These are phyloP conservation scores for Protosalanx chinensis DNA, from an alignment of 2,797 vertebrate genomes.

Conservation along the genomic window DNA sequence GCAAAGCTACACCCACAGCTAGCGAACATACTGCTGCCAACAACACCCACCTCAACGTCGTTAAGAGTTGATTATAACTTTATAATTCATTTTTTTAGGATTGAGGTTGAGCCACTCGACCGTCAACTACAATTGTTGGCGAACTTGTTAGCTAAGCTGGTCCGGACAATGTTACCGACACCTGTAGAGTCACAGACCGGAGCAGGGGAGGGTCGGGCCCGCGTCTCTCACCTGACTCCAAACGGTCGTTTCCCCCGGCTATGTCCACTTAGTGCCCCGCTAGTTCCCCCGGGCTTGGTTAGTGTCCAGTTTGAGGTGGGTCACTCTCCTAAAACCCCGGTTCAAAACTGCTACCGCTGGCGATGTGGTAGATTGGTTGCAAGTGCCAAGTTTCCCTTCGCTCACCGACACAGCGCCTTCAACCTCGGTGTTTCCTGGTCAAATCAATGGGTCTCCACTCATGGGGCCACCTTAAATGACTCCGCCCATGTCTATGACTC, in stretches of 20 bases:
- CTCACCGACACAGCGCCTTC: slow-evolving; percentile 27
- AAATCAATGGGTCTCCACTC: slow-evolving; percentile 20
- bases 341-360: background rate
- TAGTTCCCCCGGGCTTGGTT: slow-evolving; percentile 24
- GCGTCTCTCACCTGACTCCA: slow-evolving; percentile 69
- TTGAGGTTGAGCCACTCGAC: no score
- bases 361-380: slow-evolving; percentile 1
- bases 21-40: background rate
- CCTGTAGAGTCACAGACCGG: slow-evolving; percentile 39
- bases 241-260: slow-evolving; percentile 53
- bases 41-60: no score
- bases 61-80: background rate
- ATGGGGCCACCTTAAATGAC: background rate
- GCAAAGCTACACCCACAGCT: background rate
- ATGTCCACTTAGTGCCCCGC: slow-evolving; percentile 47
- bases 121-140: background rate
- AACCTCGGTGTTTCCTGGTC: slow-evolving; percentile 63
- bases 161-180: slow-evolving; percentile 29
- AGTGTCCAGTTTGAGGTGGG: background rate
- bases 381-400: slow-evolving; percentile 20
- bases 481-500: no score
- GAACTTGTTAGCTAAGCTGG: background rate
- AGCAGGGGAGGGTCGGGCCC: slow-evolving; percentile 39
- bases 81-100: no score
- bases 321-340: background rate